These are phyloP conservation scores for Meteorus sp. DNA, from an alignment of 1,140 invertebrate species.

Conservation along the genomic window DNA sequence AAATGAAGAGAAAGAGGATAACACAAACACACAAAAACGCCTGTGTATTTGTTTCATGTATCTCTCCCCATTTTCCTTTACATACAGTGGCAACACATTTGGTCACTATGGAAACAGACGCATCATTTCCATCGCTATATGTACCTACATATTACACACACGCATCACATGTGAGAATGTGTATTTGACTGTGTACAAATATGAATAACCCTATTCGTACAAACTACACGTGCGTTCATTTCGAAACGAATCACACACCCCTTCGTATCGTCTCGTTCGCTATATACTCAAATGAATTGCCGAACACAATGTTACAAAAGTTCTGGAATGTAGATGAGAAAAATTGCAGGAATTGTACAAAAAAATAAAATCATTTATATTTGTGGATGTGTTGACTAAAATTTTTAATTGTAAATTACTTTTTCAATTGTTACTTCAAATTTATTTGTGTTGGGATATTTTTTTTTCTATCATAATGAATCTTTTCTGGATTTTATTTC, in stretches of 20 bases:
- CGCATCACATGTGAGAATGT: background rate
- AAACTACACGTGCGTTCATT: background rate
- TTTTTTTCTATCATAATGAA: too few relatives aligned
- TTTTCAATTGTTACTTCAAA: too few relatives aligned
- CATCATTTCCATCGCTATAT: constrained; percentile 32
- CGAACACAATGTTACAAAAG: background rate
- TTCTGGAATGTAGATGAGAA: background rate
- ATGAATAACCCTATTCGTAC: background rate
- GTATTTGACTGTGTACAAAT: background rate
- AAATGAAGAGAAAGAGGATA: constrained; percentile 7
- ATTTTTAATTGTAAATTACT: too few relatives aligned
- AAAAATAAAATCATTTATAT: background rate
- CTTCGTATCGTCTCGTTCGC: too few relatives aligned
- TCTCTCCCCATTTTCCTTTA: constrained; percentile 29
- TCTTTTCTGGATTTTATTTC: too few relatives aligned
- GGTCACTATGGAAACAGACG: constrained; percentile 43
- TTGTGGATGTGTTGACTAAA: too few relatives aligned
- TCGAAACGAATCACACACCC: background rate
- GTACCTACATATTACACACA: background rate
- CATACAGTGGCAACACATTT: constrained; percentile 27
- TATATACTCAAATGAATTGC: too few relatives aligned
- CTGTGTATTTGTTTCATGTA: constrained; percentile 30
- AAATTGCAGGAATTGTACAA: background rate
- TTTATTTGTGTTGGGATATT: too few relatives aligned
- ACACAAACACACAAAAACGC: too few relatives aligned